A percentile compares a stretch with the other conserved stretches of the same genome.
phyloP scores from a whole-genome alignment of 1,140 invertebrate species.

The Scaptomyza montana region DNA sequence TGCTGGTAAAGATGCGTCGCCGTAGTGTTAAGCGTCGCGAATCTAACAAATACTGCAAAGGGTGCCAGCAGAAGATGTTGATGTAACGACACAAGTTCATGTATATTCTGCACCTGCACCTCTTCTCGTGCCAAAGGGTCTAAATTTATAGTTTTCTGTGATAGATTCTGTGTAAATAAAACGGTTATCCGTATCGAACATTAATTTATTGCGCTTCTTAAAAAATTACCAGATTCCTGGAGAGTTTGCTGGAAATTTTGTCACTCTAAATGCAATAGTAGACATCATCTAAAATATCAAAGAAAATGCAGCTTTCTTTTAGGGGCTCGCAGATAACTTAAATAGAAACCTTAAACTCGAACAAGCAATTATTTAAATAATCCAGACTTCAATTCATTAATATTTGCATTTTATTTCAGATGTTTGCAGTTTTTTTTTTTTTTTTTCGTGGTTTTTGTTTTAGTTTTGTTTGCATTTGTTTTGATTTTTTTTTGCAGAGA shows the following conservation, averaged over 20 bases:
- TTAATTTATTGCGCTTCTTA: not conserved
- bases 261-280: no score
- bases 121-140: not conserved
- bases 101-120: not conserved
- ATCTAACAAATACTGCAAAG: conserved; percentile 53
- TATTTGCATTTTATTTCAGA: conserved; percentile 54
- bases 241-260: no score
- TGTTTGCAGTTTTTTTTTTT: conserved; percentile 30
- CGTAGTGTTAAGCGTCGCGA: conserved; percentile 54
- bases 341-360: no score
- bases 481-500: conserved; percentile 21
- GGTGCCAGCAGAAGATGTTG: conserved; percentile 50
- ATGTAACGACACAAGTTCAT: not conserved
- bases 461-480: conserved; percentile 21
- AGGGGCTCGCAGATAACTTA: no score
- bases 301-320: no score
- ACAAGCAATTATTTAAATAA: not conserved
- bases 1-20: conserved; percentile 53
- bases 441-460: conserved; percentile 15
- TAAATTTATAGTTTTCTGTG: conserved; percentile 44
- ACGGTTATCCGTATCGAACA: not conserved
- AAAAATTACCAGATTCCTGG: no score
- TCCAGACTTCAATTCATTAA: not conserved
- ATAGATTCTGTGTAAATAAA: conserved; percentile 10
- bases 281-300: no score